Conservation (phyloP, 1,140 invertebrate genomes). For the Drosophila baimaii region DNA sequence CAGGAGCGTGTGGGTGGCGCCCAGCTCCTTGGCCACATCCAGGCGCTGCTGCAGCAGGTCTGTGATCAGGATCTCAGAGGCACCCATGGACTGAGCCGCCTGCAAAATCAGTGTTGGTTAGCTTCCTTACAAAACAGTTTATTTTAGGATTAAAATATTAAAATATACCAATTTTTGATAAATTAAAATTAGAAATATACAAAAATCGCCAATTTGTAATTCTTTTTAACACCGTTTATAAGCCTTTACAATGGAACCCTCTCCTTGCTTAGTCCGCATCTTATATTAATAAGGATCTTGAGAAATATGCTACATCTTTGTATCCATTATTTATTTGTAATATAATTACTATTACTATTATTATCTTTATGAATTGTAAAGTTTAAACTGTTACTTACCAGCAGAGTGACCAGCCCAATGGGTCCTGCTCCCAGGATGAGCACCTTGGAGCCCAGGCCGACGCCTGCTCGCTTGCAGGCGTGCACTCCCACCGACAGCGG, state of each 20-base stretch:
- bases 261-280: too few species aligned
- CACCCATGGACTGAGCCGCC: conserved; percentile 94
- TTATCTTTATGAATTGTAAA: neutral
- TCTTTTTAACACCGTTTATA: too few species aligned
- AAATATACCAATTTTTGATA: too few species aligned
- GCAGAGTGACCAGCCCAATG: conserved; percentile 93
- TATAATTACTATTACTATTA: neutral
- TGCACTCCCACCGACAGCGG: conserved; percentile 97
- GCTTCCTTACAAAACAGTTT: neutral
- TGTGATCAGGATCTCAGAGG: conserved; percentile 91
- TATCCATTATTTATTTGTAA: too few species aligned
- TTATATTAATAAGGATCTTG: too few species aligned
- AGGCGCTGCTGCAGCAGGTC: conserved; percentile 91
- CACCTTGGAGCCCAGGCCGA: conserved; percentile 90
- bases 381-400: conserved; percentile 85
- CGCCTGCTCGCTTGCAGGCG: conserved; percentile 92
- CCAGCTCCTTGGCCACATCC: conserved; percentile 91
- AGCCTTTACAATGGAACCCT: too few species aligned
- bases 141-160: too few species aligned
- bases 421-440: conserved; percentile 96
- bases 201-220: too few species aligned
- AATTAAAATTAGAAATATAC: too few species aligned
- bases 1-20: conserved; percentile 91
- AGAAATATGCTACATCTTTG: too few species aligned
- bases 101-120: neutral